These are phyloP conservation scores for Epizoanthus scotinus DNA, from an alignment of 92 coral and sea anemone species.

Conservation along the genomic window DNA sequence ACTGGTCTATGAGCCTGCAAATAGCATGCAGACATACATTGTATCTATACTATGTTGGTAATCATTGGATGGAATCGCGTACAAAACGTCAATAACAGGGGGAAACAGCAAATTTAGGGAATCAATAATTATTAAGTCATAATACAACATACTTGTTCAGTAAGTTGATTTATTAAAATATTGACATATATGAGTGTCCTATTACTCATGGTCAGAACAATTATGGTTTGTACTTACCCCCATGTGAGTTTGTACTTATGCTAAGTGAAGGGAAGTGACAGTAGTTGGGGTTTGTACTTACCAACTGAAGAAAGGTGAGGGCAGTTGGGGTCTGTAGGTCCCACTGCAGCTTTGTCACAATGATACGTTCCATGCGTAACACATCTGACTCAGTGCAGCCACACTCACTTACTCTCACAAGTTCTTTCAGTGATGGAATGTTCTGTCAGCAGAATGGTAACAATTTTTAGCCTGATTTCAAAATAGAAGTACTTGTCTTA, in stretches of 20 bases:
- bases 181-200: too few species aligned
- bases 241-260: not conserved
- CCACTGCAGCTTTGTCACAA: constrained; percentile 92
- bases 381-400: constrained; percentile 93
- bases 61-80: too few species aligned
- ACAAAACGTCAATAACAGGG: too few species aligned
- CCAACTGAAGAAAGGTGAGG: constrained; percentile 86
- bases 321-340: constrained; percentile 85
- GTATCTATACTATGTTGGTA: too few species aligned
- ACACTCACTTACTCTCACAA: constrained; percentile 92
- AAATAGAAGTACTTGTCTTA: too few species aligned
- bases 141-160: too few species aligned
- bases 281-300: constrained; percentile 51
- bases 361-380: constrained; percentile 95
- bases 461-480: not conserved
- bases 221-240: not conserved
- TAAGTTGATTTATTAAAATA: too few species aligned
- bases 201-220: too few species aligned
- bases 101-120: too few species aligned
- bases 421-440: constrained; percentile 89
- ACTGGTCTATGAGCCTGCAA: too few species aligned
- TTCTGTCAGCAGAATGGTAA: constrained; percentile 44
- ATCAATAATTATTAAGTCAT: too few species aligned
- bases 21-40: too few species aligned
- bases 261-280: not conserved